Evolutionary conservation across 2,797 vertebrate genomes (phyloP), one percentile per base, ranked within the genome.

Genomic region (Gadopsis marmoratus): DNA sequence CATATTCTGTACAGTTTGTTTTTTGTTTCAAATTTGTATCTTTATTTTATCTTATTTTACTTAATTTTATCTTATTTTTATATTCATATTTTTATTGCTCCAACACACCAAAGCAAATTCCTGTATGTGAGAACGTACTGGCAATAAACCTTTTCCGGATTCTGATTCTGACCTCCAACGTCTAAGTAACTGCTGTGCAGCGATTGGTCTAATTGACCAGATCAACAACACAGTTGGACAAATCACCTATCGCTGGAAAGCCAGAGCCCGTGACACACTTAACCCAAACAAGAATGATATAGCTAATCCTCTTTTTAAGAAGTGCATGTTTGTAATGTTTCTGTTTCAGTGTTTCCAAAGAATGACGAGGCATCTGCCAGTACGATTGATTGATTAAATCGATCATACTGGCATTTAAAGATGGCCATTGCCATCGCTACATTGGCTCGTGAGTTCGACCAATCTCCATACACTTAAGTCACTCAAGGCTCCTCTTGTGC

Each of bases 121-220:
- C n/a, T n/a, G n/a, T n/a, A n/a, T n/a, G n/a, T n/a, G n/a, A n/a
- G n/a, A n/a, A n/a, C n/a, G n/a, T n/a, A n/a, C n/a, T n/a, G n/a
- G n/a, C n/a, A n/a, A n/a, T n/a, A n/a, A n/a, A n/a, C n/a, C n/a
- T n/a, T n/a, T n/a, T n/a, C n/a, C n/a, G n/a, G n/a, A n/a, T n/a
- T n/a, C n/a, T n/a, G n/a, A n/a, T n/a, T n/a, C 61, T 29, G 35
- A 0, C 39, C 19, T 7, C 33, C 2, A 0, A 9, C 29, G 47
- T 69, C 53, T 10, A 21, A 63, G 35, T 53, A 1, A 0, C 59
- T 11, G 19, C 79, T 12, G 58, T 0, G 29, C 61, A 66, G 21
- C 2, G 37, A 76, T 86, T 67, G 60, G 2, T 88, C 67, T 86
- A 86, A 88, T 81, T 86, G 64, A 33, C 12, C 1, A 14, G 80